Conservation (phyloP, 2,797 vertebrate genomes). For the Falco peregrinus region DNA sequence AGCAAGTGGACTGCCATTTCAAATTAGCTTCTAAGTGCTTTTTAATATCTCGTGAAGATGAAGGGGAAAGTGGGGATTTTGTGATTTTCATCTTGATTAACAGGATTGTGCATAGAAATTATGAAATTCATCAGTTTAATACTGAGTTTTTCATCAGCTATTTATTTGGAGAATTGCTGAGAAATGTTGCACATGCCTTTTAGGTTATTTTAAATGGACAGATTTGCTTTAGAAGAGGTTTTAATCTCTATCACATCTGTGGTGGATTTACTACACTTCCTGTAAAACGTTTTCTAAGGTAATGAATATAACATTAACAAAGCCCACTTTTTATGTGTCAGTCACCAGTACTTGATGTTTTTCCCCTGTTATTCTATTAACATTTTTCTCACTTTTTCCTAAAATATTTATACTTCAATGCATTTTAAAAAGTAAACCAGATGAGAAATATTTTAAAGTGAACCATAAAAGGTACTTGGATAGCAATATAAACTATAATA, state of each 20-base stretch:
- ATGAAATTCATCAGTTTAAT: not conserved
- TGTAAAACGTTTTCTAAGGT: slow-evolving; percentile 18
- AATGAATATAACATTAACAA: slow-evolving; percentile 30
- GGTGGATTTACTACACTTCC: slow-evolving; percentile 43
- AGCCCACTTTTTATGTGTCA: slow-evolving; percentile 10
- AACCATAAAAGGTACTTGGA: not conserved
- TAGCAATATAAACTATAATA: not conserved
- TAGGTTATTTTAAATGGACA: slow-evolving; percentile 45
- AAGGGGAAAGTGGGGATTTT: not conserved
- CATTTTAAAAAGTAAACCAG: slow-evolving; percentile 16
- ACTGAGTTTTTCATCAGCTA: slow-evolving; percentile 20
- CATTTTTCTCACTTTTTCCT: not conserved
- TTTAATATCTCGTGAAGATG: not conserved
- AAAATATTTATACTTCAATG: not conserved
- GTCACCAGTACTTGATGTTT: not conserved
- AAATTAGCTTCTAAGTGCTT: not conserved
- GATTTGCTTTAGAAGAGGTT: slow-evolving; percentile 40
- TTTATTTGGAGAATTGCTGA: slow-evolving; percentile 17
- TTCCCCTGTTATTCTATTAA: not conserved
- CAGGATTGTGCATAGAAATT: not conserved
- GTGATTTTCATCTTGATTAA: slow-evolving; percentile 8
- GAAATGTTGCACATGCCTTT: slow-evolving; percentile 38
- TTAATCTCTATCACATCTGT: slow-evolving; percentile 61
- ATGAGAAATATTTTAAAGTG: not conserved
- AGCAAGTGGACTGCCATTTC: not conserved